phyloP scores from a whole-genome alignment of 1,140 invertebrate genomes.

The Pseudomyrmex cubaensis region DNA sequence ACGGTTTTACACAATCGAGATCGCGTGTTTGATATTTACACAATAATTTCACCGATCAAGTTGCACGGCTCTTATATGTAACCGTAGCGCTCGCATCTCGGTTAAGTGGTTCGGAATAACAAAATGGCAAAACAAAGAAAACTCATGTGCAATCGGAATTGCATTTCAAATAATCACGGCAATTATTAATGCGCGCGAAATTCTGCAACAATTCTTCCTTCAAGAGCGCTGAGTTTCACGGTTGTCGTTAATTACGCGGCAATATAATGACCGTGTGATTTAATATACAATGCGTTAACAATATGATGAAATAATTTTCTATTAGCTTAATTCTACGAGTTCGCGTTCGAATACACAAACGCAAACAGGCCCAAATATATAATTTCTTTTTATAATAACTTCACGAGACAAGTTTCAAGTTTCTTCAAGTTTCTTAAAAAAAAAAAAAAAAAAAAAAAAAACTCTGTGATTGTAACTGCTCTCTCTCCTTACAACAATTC shows the following conservation, averaged over 20 bases:
- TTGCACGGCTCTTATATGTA: not conserved
- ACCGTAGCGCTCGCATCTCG: constrained; percentile 1
- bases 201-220: not conserved
- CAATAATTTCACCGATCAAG: not conserved
- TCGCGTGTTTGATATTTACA: constrained; percentile 29
- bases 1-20: not conserved
- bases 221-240: not conserved
- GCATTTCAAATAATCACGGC: constrained; percentile 11
- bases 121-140: constrained; percentile 7
- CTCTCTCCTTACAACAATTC: constrained; percentile 9
- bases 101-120: not conserved
- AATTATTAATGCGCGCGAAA: not conserved
- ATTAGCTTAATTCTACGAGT: constrained; percentile 4
- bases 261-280: constrained; percentile 10
- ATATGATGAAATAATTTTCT: not conserved
- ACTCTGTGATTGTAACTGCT: not conserved
- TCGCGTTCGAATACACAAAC: not conserved
- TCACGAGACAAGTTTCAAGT: not conserved
- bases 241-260: not conserved
- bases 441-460: too few relatives aligned
- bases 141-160: not conserved
- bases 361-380: not conserved
- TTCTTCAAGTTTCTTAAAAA: too few relatives aligned
- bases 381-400: constrained; percentile 27
- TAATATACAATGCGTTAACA: constrained; percentile 1